A percentile compares a stretch with the other conserved stretches of the same genome.
Evolutionary conservation across 2,888 invertebrate genomes (phyloP).

Genomic region (Iselma pallidipennis): DNA sequence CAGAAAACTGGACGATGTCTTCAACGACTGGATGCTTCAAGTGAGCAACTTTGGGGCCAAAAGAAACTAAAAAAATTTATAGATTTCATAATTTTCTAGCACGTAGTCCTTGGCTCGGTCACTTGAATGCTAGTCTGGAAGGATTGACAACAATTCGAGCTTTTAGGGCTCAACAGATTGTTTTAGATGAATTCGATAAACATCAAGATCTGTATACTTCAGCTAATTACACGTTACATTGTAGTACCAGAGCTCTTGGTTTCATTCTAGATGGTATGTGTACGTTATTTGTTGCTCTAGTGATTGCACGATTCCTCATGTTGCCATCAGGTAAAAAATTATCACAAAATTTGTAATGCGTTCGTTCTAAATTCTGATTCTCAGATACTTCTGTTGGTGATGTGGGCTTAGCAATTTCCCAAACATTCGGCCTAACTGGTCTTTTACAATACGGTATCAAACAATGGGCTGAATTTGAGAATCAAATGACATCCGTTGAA

Average conservation of each 20-base stretch:
- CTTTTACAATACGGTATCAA: slow-evolving; percentile 66
- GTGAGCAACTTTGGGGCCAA: slow-evolving; percentile 30
- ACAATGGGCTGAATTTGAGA: slow-evolving; percentile 81
- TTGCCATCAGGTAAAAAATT: slow-evolving; percentile 5
- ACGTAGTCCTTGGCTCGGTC: slow-evolving; percentile 51
- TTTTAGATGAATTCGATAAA: slow-evolving; percentile 48
- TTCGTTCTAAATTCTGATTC: slow-evolving; percentile 18
- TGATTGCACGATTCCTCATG: slow-evolving; percentile 13
- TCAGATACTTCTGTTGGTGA: slow-evolving; percentile 57
- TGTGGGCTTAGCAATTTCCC: slow-evolving; percentile 79
- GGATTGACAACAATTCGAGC: too few relatives aligned
- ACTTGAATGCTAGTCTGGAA: slow-evolving; percentile 50
- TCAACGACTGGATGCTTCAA: slow-evolving; percentile 34
- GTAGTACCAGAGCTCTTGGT: slow-evolving; percentile 43
- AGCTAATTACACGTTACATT: slow-evolving; percentile 44
- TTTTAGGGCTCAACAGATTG: too few relatives aligned
- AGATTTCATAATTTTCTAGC: slow-evolving; percentile 41
- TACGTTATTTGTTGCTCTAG: slow-evolving; percentile 27
- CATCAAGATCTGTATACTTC: slow-evolving; percentile 51
- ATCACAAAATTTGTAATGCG: not conserved
- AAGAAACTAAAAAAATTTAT: slow-evolving; percentile 3
- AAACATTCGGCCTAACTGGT: slow-evolving; percentile 77
- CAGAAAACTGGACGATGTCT: slow-evolving; percentile 36
- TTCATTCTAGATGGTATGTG: slow-evolving; percentile 46
- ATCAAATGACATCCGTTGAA: slow-evolving; percentile 89